Evolutionary conservation across 1,140 invertebrate species (phyloP), one percentile per base, ranked within the genome.

Genomic region (Rhagoletis zephyria): DNA sequence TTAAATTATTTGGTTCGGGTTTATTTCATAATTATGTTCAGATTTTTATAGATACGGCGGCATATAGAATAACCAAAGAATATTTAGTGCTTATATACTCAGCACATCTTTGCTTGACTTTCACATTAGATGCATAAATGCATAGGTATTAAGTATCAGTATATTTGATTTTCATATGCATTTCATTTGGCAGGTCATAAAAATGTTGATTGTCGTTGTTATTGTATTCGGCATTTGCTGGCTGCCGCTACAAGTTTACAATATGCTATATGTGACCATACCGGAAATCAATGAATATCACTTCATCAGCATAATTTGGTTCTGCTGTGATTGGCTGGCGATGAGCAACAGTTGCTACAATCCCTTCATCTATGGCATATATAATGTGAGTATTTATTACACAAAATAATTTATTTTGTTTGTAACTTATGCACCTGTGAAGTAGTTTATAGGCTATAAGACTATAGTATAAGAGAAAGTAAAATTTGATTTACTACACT

Each of bases 281-380:
- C 95, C 95, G 42, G 93, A 94, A 88, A 96, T 97, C 86, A 96
- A 96, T 90, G 94, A 95, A 95, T 96, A 96, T 91, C 93, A 94
- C 88, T 96, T 96, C 90, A 97, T 97, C 87, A 96, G 96, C 90
- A 96, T 96, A 9, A 94, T 96, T 81, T 97, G 95, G 94, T 97
- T 97, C 91, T 96, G 95, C 91, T 96, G 95, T 90, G 96, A 97
- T 92, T 97, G 96, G 96, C 92, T 97, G 88, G 97, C 97, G 1
- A 97, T 97, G 96, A 96, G 96, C 89, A 97, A 97, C 91, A 97
- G 96, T 74, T 97, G 96, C 90, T 97, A 96, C 91, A 97, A 97
- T 93, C 96, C 96, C 0, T 97, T 97, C 90, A 97, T 97, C 88
- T 97, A 97, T 90, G 96, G 96, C 14, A 96, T 97, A 88, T 97